Evolutionary conservation across 2,888 invertebrate species (phyloP).

Genomic region (Apodemia duryi): DNA sequence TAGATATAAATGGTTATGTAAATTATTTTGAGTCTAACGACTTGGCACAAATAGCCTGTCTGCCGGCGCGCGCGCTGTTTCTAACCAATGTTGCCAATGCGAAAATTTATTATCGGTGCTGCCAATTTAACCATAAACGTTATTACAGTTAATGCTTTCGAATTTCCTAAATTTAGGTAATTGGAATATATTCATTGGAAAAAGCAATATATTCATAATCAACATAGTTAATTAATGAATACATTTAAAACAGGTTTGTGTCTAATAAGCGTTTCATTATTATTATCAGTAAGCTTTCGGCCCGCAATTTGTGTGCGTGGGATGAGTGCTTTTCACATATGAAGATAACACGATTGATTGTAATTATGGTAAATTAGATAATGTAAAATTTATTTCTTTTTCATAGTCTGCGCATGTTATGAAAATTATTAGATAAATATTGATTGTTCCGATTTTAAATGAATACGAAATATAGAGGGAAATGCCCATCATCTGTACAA

Average conservation of each 20-base stretch:
- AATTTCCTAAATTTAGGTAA: constrained; percentile 17
- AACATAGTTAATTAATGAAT: not conserved
- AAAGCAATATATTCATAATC: constrained; percentile 1
- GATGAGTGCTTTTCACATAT: not conserved
- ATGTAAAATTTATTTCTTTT: too few species aligned
- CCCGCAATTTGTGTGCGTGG: not conserved
- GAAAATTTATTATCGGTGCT: constrained; percentile 51
- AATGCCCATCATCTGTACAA: too few species aligned
- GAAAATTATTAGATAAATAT: too few species aligned
- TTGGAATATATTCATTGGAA: not conserved
- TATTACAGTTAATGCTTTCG: constrained; percentile 29
- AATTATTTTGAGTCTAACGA: constrained; percentile 49
- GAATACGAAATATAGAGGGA: too few species aligned
- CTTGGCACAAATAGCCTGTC: constrained; percentile 46
- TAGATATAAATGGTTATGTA: constrained; percentile 45
- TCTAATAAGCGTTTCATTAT: constrained; percentile 1
- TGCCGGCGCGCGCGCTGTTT: constrained; percentile 35
- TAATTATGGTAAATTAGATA: not conserved
- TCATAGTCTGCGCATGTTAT: too few species aligned
- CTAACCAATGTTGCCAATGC: constrained; percentile 42
- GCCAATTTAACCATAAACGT: constrained; percentile 38
- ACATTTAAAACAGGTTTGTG: not conserved
- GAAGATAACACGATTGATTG: not conserved
- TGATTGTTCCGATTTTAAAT: too few species aligned
- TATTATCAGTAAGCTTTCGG: not conserved